Base-by-base conservation (phyloP, 2,888 invertebrate genomes). In the Calameuta idolon region DNA sequence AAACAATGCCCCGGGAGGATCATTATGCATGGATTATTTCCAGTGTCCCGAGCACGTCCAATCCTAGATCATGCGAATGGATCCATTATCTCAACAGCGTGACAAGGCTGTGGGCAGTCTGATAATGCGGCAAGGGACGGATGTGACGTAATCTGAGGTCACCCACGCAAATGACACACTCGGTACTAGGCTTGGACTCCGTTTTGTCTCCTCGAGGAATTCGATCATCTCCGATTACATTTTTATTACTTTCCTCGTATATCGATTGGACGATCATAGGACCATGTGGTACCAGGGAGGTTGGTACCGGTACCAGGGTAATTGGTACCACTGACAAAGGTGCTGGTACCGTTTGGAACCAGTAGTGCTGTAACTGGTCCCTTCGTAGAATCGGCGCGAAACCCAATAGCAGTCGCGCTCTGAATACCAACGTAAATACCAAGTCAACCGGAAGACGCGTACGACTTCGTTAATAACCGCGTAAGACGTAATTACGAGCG, bases 101-200 rank as follows among this genome's bases (percentile, higher is more conserved):
- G 89, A 90, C 90, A 90, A 90, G 90, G 90, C 88, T 90, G 89
- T 90, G 88, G 90, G 90, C 88, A 90, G 90, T 89, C 88, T 89
- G 85, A 84, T 90, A 90, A 90, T 90, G 85, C 85, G 80, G 87
- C 88, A 89, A 89, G 89, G 88, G 90, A 90, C 90, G 90, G 90
- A 90, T 88, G 86, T 90, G 89, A 90, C 90, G 90, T 88, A 89
- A 90, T 85, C 87, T 87, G 90, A 90, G 90, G 90, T 90, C 90
- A 90, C 90, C 90, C 87, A 90, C 90, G 90, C 88, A 84, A 85
- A 84, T 81, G 80, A 79, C 78, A 74, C 77, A 76, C 74, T 55
- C 76, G 81, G 81, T 23, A 80, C 75, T 75, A 74, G 68, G 77
- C 75, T 75, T 79, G 73, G 77, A 71, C 75, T 75, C 71, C 77